A percentile compares a stretch with the other conserved stretches of the same genome.
phyloP scores from a whole-genome alignment of 1,140 invertebrate species.

The Drosophila sturtevanti region DNA sequence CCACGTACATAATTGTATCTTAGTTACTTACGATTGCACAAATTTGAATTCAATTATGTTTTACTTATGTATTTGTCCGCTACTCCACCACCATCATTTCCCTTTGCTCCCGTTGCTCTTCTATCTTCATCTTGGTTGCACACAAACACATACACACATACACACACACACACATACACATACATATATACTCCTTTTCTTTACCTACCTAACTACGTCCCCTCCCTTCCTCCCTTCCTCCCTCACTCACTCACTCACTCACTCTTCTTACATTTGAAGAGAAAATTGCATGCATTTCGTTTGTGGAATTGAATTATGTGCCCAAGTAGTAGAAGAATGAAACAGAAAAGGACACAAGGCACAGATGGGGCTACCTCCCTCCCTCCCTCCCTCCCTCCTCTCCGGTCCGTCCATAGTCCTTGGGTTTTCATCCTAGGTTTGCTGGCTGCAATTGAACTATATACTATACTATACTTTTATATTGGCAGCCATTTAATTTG shows the following conservation, averaged over 20 bases:
- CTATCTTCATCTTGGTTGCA: no score
- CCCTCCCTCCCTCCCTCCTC: no score
- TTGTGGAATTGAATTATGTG: conserved; percentile 75
- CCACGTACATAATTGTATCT: conserved; percentile 81
- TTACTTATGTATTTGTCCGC: conserved; percentile 61
- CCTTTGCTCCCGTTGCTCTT: no score
- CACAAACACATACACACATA: not conserved
- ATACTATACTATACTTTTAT: conserved; percentile 22
- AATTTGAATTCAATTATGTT: conserved; percentile 68
- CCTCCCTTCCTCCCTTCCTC: no score
- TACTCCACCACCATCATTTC: not conserved
- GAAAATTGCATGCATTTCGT: conserved; percentile 77
- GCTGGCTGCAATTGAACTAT: conserved; percentile 36
- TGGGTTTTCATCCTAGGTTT: conserved; percentile 19
- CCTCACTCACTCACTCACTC: not conserved
- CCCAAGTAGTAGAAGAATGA: conserved; percentile 30
- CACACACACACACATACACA: no score
- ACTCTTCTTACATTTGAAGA: conserved; percentile 47
- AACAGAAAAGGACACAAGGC: conserved; percentile 6
- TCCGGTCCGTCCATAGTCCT: not conserved
- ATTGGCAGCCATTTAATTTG: conserved; percentile 75
- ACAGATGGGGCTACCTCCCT: conserved; percentile 12
- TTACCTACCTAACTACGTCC: no score
- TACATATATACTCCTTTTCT: no score
- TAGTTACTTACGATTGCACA: conserved; percentile 80